Evolutionary conservation across 1,140 invertebrate genomes (phyloP), one percentile per base, ranked within the genome.

Genomic region (Nasonia giraulti): DNA sequence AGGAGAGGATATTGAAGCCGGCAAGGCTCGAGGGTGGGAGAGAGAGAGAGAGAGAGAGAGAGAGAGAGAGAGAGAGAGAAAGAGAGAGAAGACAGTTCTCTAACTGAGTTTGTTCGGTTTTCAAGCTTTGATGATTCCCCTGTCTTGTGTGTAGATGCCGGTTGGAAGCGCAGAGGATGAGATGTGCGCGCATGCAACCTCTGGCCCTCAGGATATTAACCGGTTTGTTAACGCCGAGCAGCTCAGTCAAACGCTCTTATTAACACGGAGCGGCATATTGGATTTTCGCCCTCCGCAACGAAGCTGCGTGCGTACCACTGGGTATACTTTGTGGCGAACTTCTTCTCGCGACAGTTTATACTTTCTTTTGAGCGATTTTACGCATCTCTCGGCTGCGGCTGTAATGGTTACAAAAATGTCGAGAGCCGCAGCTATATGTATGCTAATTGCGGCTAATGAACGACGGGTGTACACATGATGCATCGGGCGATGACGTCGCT

Each of bases 101-200:
- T 92, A 91, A 92, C 90, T 89, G 89, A 92, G 90, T 92, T 92
- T 92, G 89, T 92, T 91, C 90, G 91, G 87, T 91, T 91, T 91
- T 91, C 89, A 91, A 91, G 90, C 90, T 91, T 91, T 91, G 88
- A 88, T 90, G 88, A 89, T 90, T 90, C 88, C 82, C 80, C 78
- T 86, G 82, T 82, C 74, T 86, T 87, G 76, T 87, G 86, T 88
- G 87, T 89, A 50, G 44, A 66, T 71, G 2, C 68, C 23, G 44
- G 27, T 85, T 86, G 89, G 87, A 89, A 89, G 88, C 47, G 37
- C 82, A 83, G 84, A 87, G 86, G 85, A 87, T 84, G 81, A 85
- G 84, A 82, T 14, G 81, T 33, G n/a, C 23, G 44, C 44, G 23
- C 37, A 80, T 50, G 10, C 81, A 73, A 80, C 83, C 85, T 87